phyloP scores from a whole-genome alignment of 1,140 invertebrate species.

The Colletes gigas region DNA sequence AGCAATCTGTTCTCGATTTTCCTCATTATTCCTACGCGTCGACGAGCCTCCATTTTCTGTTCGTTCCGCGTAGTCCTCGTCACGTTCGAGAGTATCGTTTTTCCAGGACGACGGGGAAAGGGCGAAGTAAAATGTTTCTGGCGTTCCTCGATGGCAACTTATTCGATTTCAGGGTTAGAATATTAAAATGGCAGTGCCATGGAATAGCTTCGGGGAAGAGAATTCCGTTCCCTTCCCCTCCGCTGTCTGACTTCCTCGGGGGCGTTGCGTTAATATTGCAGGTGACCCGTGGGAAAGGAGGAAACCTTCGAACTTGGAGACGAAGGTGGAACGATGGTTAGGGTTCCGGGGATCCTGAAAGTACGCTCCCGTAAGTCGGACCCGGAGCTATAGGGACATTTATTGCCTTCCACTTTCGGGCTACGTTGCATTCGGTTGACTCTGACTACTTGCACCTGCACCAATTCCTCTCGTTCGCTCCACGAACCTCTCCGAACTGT shows the following conservation, averaged over 20 bases:
- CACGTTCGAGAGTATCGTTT: constrained; percentile 8
- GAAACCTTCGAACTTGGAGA: background rate
- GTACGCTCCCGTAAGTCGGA: background rate
- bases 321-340: background rate
- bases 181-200: constrained; percentile 45
- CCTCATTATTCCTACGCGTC: background rate
- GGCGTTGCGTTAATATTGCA: constrained; percentile 46
- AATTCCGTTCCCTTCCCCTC: background rate
- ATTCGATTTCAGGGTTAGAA: constrained; percentile 53
- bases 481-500: background rate
- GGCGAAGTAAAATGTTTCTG: constrained; percentile 8
- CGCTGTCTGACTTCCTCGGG: background rate
- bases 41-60: background rate
- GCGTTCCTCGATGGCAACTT: background rate
- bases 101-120: background rate
- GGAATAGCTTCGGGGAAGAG: background rate
- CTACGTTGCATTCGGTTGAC: background rate
- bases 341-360: background rate
- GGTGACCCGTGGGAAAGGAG: background rate
- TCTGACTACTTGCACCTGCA: constrained; percentile 9
- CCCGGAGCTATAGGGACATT: background rate
- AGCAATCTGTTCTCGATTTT: background rate
- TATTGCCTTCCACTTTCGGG: background rate
- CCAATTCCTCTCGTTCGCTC: background rate
- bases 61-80: background rate